Conservation (phyloP, 2,113 vertebrate genomes). For the Eretmodus cyanostictus region DNA sequence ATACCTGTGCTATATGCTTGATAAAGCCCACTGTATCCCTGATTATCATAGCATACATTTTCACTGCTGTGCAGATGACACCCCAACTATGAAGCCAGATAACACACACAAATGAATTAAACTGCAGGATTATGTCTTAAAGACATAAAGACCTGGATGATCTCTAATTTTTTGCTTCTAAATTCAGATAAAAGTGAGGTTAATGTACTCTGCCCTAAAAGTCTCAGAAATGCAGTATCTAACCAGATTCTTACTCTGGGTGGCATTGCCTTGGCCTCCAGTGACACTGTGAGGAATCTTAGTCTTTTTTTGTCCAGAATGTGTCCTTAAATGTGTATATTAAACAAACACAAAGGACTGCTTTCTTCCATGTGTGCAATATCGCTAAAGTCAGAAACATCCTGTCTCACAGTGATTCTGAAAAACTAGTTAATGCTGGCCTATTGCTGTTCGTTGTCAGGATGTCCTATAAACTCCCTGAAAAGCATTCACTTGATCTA, state of each 20-base stretch:
- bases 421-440: not conserved
- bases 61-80: not conserved
- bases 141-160: not conserved
- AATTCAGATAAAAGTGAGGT: not conserved
- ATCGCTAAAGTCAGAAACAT: not conserved
- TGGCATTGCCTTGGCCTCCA: not conserved
- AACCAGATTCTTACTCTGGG: not conserved
- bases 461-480: fast-evolving
- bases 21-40: not conserved
- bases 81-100: not conserved
- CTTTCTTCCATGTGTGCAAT: not conserved
- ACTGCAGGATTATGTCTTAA: not conserved
- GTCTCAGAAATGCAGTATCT: not conserved
- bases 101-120: not conserved
- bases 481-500: not conserved
- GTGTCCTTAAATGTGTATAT: not conserved
- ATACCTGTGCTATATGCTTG: not conserved
- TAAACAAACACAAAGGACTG: not conserved
- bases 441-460: not conserved
- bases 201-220: not conserved
- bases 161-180: not conserved
- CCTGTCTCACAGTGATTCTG: not conserved
- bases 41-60: not conserved
- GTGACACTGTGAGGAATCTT: not conserved
- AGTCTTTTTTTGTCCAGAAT: not conserved